Conservation (phyloP, 2,888 invertebrate species). For the Parasteatoda lunata region DNA sequence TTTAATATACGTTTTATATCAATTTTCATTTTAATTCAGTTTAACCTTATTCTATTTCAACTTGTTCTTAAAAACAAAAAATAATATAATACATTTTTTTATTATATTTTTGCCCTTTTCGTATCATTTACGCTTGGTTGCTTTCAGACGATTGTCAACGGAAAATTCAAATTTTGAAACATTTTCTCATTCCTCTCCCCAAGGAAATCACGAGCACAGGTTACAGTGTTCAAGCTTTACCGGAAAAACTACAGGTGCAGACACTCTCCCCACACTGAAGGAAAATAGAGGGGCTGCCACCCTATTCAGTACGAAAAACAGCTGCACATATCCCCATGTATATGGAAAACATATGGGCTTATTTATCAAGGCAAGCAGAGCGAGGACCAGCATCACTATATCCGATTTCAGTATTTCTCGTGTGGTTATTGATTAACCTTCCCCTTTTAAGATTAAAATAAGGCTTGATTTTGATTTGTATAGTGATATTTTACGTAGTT, state of each 20-base stretch:
- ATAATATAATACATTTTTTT: background rate
- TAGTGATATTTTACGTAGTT: no score
- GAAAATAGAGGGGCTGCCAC: conserved; percentile 18
- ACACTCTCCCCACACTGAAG: conserved; percentile 20
- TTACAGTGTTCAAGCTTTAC: background rate
- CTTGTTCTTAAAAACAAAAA: background rate
- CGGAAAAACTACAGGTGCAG: conserved; percentile 59
- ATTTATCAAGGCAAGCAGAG: conserved; percentile 1
- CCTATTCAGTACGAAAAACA: conserved; percentile 50
- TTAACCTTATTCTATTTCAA: no score
- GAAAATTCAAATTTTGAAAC: conserved; percentile 1
- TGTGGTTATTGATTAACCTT: no score
- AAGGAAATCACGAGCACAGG: background rate
- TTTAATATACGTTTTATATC: no score
- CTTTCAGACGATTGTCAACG: background rate
- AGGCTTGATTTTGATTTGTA: no score
- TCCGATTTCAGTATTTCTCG: no score
- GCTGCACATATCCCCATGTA: conserved; percentile 43
- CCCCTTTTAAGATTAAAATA: no score
- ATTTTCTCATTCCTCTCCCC: background rate
- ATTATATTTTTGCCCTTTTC: background rate
- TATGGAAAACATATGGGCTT: conserved; percentile 7
- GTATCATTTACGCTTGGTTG: background rate
- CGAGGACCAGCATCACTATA: background rate
- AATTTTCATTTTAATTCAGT: no score